These are phyloP conservation scores for Chiridota heheva DNA, from an alignment of 35 echinoderm and acorn worm genomes.

Conservation along the genomic window DNA sequence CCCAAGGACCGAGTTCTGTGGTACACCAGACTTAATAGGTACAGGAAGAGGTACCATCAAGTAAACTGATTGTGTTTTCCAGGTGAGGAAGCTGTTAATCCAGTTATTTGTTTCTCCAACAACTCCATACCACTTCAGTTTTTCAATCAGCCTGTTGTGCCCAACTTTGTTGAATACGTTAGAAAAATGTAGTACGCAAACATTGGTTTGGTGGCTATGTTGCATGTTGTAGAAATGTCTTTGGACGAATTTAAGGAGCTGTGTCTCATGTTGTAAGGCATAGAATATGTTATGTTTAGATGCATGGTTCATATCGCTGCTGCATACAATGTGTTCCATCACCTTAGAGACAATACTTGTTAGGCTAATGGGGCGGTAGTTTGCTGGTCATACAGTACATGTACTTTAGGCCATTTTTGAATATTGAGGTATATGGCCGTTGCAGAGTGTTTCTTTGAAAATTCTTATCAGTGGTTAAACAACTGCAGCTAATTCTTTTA, in stretches of 20 bases:
- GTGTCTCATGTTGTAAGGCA: neutral
- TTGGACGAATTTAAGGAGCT: constrained; percentile 27
- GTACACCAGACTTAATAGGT: too few relatives aligned
- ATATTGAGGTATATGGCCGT: too few relatives aligned
- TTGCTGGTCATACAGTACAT: too few relatives aligned
- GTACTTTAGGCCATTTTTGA: too few relatives aligned
- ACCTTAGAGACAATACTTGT: constrained; percentile 19
- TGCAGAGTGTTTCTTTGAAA: constrained; percentile 30
- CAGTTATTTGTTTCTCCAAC: neutral
- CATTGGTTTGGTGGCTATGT: constrained; percentile 35
- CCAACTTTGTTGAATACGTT: constrained; percentile 32
- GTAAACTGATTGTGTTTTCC: too few relatives aligned
- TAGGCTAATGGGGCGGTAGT: constrained; percentile 31
- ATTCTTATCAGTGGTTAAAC: constrained; percentile 15
- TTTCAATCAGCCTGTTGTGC: constrained; percentile 15
- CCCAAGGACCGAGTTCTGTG: too few relatives aligned
- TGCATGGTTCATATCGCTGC: constrained; percentile 28
- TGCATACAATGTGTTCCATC: constrained; percentile 32
- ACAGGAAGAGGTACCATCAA: too few relatives aligned
- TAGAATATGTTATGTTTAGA: constrained; percentile 17
- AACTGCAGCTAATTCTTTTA: constrained; percentile 23
- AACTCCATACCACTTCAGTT: constrained; percentile 31
- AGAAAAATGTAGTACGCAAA: constrained; percentile 24
- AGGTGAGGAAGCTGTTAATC: too few relatives aligned
- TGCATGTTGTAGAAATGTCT: constrained; percentile 40